Evolutionary conservation across 2,113 vertebrate genomes (phyloP).

Genomic region (Felis chaus): DNA sequence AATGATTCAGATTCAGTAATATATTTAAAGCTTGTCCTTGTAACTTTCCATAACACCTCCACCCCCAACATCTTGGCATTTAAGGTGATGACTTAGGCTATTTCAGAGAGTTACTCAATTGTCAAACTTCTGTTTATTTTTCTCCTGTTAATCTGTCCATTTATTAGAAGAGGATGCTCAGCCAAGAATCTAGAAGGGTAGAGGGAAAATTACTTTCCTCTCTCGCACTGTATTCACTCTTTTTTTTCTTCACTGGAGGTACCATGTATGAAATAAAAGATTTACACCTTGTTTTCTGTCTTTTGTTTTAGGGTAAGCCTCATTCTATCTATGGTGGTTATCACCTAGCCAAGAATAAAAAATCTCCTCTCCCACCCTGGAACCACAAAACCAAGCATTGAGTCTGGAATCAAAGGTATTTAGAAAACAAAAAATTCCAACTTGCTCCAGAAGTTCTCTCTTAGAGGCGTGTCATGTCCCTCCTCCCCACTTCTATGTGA

Average conservation of each 20-base stretch:
- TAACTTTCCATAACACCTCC: not conserved
- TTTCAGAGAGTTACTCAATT: not conserved
- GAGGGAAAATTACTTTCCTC: not conserved
- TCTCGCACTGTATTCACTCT: not conserved
- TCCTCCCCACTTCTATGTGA: not conserved
- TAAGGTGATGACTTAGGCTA: not conserved
- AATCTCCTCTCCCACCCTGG: not conserved
- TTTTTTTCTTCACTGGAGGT: not conserved
- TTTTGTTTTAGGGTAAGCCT: not conserved
- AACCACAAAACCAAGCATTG: not conserved
- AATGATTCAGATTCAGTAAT: not conserved
- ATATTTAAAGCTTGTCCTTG: not conserved
- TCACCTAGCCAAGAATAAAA: not conserved
- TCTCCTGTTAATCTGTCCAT: not conserved
- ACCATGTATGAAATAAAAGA: not conserved
- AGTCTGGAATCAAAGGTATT: not conserved
- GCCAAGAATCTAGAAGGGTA: not conserved
- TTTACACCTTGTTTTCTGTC: not conserved
- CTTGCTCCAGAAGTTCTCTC: not conserved
- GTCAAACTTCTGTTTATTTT: not conserved
- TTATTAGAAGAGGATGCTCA: not conserved
- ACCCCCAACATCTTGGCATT: not conserved
- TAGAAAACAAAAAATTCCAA: not conserved
- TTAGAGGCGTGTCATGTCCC: accelerated
- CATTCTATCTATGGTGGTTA: not conserved